Percentiles rank a stretch among this genome's conserved stretches.
Evolutionary conservation across 2,888 invertebrate species (phyloP).

Genomic region (Ligdia adustata): DNA sequence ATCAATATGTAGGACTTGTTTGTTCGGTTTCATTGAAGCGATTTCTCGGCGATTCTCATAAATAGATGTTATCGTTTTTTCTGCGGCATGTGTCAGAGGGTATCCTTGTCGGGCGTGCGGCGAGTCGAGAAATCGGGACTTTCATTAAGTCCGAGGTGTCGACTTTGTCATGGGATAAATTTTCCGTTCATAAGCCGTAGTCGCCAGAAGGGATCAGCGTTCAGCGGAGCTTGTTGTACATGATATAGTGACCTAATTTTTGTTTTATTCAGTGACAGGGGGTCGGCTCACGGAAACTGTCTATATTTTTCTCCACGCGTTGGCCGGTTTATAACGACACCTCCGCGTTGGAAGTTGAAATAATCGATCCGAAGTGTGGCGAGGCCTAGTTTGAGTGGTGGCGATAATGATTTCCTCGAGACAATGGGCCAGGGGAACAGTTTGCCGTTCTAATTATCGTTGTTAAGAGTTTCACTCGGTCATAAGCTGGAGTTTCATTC

Average conservation of each 20-base stretch:
- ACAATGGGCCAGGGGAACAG: slow-evolving; percentile 46
- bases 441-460: slow-evolving; percentile 58
- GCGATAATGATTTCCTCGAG: slow-evolving; percentile 44
- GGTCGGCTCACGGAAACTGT: slow-evolving; percentile 16
- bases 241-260: slow-evolving; percentile 25
- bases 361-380: slow-evolving; percentile 17
- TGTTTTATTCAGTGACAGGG: slow-evolving; percentile 17
- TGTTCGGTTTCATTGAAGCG: slow-evolving; percentile 16
- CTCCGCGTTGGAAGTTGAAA: background rate
- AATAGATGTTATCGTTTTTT: slow-evolving; percentile 38
- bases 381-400: slow-evolving; percentile 23
- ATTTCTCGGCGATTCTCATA: slow-evolving; percentile 26
- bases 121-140: slow-evolving; percentile 41
- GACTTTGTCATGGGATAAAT: slow-evolving; percentile 21
- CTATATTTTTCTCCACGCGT: slow-evolving; percentile 5
- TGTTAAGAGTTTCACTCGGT: slow-evolving; percentile 54
- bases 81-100: slow-evolving; percentile 27
- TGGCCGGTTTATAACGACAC: slow-evolving; percentile 18
- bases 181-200: slow-evolving; percentile 11
- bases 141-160: slow-evolving; percentile 27
- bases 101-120: slow-evolving; percentile 34
- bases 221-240: slow-evolving; percentile 13
- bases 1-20: slow-evolving; percentile 20
- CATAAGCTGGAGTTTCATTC: slow-evolving; percentile 52
- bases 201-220: slow-evolving; percentile 14